A percentile compares a stretch with the other conserved stretches of the same genome.
These are phyloP conservation scores for Augochlorella aurata DNA, from an alignment of 2,888 invertebrate genomes.

Conservation along the genomic window DNA sequence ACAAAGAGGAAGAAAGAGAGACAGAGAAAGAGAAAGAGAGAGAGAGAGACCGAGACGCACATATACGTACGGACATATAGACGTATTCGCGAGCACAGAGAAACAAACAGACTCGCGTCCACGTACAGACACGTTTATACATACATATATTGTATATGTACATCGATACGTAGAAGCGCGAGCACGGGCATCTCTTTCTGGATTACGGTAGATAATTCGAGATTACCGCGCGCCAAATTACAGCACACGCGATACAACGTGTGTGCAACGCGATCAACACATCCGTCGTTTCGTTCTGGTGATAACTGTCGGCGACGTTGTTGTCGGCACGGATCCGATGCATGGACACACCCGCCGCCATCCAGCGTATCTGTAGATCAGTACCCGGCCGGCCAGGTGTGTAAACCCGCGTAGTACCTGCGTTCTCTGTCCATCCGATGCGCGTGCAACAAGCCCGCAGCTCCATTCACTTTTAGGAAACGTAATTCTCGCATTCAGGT, in stretches of 20 bases:
- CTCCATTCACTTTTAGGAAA: conserved; percentile 68
- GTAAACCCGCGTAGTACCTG: conserved; percentile 61
- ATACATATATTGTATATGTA: neutral
- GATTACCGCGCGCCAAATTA: neutral
- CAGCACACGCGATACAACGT: conserved; percentile 7
- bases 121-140: neutral
- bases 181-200: conserved; percentile 14
- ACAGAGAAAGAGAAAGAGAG: no score
- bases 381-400: conserved; percentile 60
- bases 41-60: conserved; percentile 2
- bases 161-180: neutral
- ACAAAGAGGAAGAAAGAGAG: no score
- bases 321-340: conserved; percentile 48
- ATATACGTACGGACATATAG: conserved; percentile 17
- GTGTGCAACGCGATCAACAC: conserved; percentile 22
- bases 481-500: conserved; percentile 68
- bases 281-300: conserved; percentile 26
- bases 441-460: conserved; percentile 62
- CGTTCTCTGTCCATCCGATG: conserved; percentile 66
- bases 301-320: conserved; percentile 12
- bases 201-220: neutral
- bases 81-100: conserved; percentile 23
- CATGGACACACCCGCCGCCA: conserved; percentile 61
- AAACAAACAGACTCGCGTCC: neutral
- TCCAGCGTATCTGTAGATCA: conserved; percentile 55